Evolutionary conservation across 1,140 invertebrate genomes (phyloP), one percentile per base, ranked within the genome.

Genomic region (Lepidurus apus): DNA sequence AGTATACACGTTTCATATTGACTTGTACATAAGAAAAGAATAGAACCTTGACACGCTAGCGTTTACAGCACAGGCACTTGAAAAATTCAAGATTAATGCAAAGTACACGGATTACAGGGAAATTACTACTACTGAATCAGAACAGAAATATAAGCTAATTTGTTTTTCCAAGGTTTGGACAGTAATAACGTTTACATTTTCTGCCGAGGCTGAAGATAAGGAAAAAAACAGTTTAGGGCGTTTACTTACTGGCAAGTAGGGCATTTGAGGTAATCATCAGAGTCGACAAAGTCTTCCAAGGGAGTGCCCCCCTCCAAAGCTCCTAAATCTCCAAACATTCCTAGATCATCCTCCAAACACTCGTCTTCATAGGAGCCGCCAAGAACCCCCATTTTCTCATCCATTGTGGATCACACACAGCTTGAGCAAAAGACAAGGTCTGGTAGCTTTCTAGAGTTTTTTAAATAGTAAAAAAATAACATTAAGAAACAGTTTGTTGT

Each of bases 261-360:
- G 75, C 65, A 79, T 43, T 45, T 74, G 78, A 75, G 74, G 78
- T 65, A 65, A 65, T 65, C 21, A 65, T 65, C 53, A 7, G 53
- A n/a, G 53, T 65, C 74, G 45, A 74, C 78, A 79, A 73, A 74
- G n/a, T 79, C 78, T 79, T 79, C 78, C 34, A 79, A 45, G 26
- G 78, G 43, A 6, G 73, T 34, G n/a, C 78, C 78, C 26, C 47
- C 75, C 0, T 77, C 78, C 13, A 79, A 74, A 47, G 78, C 65
- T 17, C 65, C 65, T 47, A 79, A 75, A 75, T 79, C 78, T 6
- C 78, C 78, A 79, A 79, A 79, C 65, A 79, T 73, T 42, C 78
- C 78, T 1, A 79, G 73, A 74, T 74, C 78, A 34, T 79, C 78
- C 42, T 79, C 78, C 3, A 34, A 34, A 13, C 44, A 43, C 21